Evolutionary conservation across 2,113 vertebrate genomes (phyloP), one percentile per base, ranked within the genome.

Genomic region (Pithys albifrons): DNA sequence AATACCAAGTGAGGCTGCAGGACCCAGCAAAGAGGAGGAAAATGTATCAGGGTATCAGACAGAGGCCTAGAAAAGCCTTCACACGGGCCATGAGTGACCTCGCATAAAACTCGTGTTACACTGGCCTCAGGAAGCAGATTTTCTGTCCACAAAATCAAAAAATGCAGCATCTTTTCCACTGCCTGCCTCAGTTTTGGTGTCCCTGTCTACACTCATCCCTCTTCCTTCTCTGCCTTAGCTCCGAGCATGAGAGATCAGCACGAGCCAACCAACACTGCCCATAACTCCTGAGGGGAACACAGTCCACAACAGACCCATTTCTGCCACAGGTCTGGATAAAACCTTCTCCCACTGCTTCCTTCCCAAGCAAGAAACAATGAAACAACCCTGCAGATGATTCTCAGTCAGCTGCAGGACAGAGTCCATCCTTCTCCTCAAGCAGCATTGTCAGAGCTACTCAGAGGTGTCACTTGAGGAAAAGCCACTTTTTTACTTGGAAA

Each of bases 81-180:
- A 41, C 18, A 12, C 0, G 4, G 27, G 51, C 18, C 6, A 1
- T 1, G 29, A 77, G 20, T 1, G 28, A 62, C 31, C 66, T 15
- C 17, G n/a, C 71, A 41, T 37, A 45, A 71, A 39, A 27, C 24
- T 14, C 28, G 31, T 27, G 35, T 70, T 45, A 70, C 73, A 22
- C 0, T 29, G 2, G 19, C 37, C 37, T 72, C 24, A 41, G 20
- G 52, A 5, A 54, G 52, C 5, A 49, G 31, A 17, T 17, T 15
- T 70, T 28, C 51, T 35, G 25, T 15, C 43, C 52, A 72, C 62
- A 85, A 78, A 64, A 75, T 3, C 27, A 2, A 85, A 37, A 87
- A 57, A 14, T 5, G 28, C 13, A 82, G 31, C 29, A 33, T 13
- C 33, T 51, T 65, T n/a, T 27, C 37, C 19, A 25, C 1, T 24